Evolutionary conservation across 1,140 invertebrate species (phyloP), one percentile per base, ranked within the genome.

Genomic region (Cryptotermes secundus): DNA sequence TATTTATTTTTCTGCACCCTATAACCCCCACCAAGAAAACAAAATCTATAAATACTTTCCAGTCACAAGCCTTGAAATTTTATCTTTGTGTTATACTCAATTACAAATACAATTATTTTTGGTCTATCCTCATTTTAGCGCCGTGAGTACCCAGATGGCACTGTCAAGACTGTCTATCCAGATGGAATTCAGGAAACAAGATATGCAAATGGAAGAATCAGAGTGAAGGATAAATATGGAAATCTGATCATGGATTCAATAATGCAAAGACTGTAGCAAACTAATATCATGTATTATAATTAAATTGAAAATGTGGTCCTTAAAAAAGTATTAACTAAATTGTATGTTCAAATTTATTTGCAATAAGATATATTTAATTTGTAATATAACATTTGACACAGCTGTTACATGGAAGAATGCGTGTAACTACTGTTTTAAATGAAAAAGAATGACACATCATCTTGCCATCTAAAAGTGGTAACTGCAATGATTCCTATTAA

Each of bases 71-170:
- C 79, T 22, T 72, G n/a, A 72, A 26, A 31, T 14, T 31, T 31
- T 31, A 31, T 16, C 26, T 72, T 22, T 16, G 16, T 80, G 26
- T 36, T 81, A 81, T 10, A 81, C n/a, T 19, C 10, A 22, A 49
- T 49, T 49, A 19, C 45, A 19, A 19, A 19, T n/a, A 22, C 3
- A 49, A 49, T 49, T 49, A 3, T 49, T 16, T 49, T 49, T 38
- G 9, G 45, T 88, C 87, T 87, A 86, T 86, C 85, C 84, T 83
- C 86, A 87, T 91, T 91, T 83, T 87, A 96, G 95, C 93, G 95
- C 89, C 91, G 97, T 59, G 96, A 98, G 90, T 99, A 96, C 91
- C 96, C 96, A 4, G 96, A 99, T 92, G 97, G 97, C 19, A 98
- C 97, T 3, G 92, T 96, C 0, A 98, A 98, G 90, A 92, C 96